Conservation (phyloP, 2,113 vertebrate genomes). For the Neodon shergylaensis region DNA sequence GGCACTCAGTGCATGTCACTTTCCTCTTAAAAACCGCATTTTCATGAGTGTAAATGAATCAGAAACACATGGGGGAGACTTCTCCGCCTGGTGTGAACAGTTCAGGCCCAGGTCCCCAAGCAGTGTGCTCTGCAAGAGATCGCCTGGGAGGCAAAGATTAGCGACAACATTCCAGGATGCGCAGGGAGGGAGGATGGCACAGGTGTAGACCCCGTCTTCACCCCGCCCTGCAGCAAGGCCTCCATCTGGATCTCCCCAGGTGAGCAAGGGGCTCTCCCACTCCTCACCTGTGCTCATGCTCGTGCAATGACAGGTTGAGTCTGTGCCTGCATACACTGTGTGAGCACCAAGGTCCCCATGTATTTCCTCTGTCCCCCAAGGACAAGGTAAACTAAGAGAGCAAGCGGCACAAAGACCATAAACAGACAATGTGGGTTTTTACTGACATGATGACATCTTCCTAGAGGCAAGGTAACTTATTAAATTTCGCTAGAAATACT, state of each 20-base stretch:
- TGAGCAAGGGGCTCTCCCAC: neutral
- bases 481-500: neutral
- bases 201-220: neutral
- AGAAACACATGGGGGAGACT: constrained; percentile 79
- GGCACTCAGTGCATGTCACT: constrained; percentile 66
- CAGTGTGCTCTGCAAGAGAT: constrained; percentile 68
- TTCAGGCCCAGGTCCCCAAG: constrained; percentile 44
- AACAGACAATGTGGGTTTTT: neutral
- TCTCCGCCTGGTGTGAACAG: constrained; percentile 59
- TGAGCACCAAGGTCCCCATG: no score
- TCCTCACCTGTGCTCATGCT: rapidly evolving
- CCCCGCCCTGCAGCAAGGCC: neutral
- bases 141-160: constrained; percentile 57
- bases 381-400: neutral
- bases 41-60: constrained; percentile 80
- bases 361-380: neutral
- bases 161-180: constrained; percentile 30
- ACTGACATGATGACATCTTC: constrained; percentile 26
- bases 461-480: constrained; percentile 29
- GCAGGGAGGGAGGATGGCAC: neutral
- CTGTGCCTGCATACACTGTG: neutral
- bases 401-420: neutral
- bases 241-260: neutral
- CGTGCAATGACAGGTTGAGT: neutral
- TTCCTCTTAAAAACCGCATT: constrained; percentile 72